Percentiles rank a stretch among this genome's conserved stretches.
phyloP scores from a whole-genome alignment of 1,140 invertebrate genomes.

The Cydia pomonella region DNA sequence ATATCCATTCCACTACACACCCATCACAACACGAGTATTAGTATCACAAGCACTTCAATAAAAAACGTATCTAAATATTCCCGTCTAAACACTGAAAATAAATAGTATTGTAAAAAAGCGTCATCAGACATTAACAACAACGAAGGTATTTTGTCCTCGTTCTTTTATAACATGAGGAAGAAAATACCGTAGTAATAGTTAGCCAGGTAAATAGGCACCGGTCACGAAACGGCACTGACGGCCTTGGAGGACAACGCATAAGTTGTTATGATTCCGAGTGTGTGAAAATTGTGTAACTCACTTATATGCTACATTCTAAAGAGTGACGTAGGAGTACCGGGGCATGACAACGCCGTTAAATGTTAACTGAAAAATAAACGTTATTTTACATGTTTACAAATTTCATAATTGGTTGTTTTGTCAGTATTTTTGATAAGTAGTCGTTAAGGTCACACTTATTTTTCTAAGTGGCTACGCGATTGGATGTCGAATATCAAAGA shows the following conservation, averaged over 20 bases:
- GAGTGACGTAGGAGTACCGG: conserved; percentile 6
- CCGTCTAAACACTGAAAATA: conserved; percentile 4
- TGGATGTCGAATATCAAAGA: too few relatives aligned
- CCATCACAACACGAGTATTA: conserved; percentile 30
- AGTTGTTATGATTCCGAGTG: conserved; percentile 30
- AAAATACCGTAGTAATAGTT: conserved; percentile 5
- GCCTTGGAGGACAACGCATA: conserved; percentile 24
- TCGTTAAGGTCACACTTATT: too few relatives aligned
- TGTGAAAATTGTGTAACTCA: conserved; percentile 26
- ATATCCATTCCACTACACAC: conserved; percentile 60
- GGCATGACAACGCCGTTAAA: neutral
- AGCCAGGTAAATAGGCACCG: neutral
- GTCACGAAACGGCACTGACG: conserved; percentile 30
- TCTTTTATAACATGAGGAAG: neutral
- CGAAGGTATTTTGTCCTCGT: neutral
- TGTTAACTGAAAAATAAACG: neutral
- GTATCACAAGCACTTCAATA: conserved; percentile 41
- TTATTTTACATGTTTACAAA: neutral
- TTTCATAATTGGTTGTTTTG: too few relatives aligned
- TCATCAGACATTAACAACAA: neutral
- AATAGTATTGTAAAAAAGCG: neutral
- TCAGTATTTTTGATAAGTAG: too few relatives aligned
- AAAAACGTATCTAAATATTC: conserved; percentile 18
- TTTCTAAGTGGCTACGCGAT: too few relatives aligned
- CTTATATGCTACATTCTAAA: conserved; percentile 12